phyloP scores from a whole-genome alignment of 92 coral and sea anemone genomes.

The Zoanthus gigantus region DNA sequence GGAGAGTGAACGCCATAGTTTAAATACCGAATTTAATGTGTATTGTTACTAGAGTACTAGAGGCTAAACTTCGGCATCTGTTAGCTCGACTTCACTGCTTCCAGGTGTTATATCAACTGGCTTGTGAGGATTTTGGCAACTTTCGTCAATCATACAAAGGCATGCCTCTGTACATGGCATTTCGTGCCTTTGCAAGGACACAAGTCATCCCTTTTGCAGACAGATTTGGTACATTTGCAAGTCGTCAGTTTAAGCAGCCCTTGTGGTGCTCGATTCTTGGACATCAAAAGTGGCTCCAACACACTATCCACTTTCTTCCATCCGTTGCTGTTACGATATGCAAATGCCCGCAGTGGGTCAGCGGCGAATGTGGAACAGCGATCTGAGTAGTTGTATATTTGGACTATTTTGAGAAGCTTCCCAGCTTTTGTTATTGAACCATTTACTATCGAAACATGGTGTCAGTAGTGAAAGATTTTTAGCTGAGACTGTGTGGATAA shows the following conservation, averaged over 20 bases:
- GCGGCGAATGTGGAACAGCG: too few species aligned
- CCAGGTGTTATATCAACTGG: not conserved
- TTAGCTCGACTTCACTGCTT: not conserved
- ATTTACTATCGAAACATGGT: too few species aligned
- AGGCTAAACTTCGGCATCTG: slow-evolving; percentile 26
- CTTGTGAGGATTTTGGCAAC: too few species aligned
- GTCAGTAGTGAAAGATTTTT: too few species aligned
- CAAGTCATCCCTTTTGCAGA: not conserved
- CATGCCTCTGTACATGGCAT: not conserved
- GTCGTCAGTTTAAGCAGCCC: slow-evolving; percentile 61
- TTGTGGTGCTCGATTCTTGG: slow-evolving; percentile 68
- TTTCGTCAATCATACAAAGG: not conserved
- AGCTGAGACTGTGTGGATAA: too few species aligned
- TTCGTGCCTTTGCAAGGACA: not conserved
- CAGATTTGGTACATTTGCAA: slow-evolving; percentile 41
- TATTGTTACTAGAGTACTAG: slow-evolving; percentile 28
- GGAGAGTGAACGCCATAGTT: slow-evolving; percentile 3
- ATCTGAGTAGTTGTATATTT: too few species aligned
- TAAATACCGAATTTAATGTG: slow-evolving; percentile 35
- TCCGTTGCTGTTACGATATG: slow-evolving; percentile 30
- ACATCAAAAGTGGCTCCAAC: slow-evolving; percentile 55
- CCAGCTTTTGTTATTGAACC: too few species aligned
- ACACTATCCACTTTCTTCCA: slow-evolving; percentile 47
- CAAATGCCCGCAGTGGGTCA: too few species aligned
- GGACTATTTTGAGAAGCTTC: too few species aligned